phyloP scores from a whole-genome alignment of 2,797 vertebrate genomes.

The Hippocampus kuda region DNA sequence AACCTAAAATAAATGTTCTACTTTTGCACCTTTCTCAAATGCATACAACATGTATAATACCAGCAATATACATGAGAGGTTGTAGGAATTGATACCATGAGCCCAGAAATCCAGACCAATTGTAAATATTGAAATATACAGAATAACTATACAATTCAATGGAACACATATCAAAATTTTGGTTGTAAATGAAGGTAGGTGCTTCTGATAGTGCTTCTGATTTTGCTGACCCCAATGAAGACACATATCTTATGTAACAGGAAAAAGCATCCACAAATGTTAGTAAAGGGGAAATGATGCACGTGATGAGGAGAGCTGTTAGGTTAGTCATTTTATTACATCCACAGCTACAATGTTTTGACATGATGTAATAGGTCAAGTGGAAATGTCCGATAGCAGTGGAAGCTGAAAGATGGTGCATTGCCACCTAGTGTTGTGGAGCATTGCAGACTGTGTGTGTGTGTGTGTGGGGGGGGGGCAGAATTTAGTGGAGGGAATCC shows the following conservation, averaged over 20 bases:
- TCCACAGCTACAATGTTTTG: neutral
- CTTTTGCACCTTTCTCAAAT: no score
- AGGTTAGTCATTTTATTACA: neutral
- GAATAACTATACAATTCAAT: no score
- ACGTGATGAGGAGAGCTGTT: neutral
- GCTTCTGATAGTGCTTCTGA: neutral
- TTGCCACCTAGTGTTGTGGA: neutral
- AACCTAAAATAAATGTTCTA: no score
- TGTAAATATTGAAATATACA: no score
- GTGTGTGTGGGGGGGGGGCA: no score
- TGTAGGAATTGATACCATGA: no score
- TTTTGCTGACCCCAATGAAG: no score
- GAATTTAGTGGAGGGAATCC: neutral
- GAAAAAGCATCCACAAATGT: neutral
- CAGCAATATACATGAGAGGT: no score
- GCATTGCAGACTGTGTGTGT: neutral
- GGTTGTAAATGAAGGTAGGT: neutral
- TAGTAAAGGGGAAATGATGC: neutral
- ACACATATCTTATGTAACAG: neutral
- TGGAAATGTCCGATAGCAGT: neutral
- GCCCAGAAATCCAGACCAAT: no score
- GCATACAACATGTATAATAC: no score
- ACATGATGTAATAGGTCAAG: conserved; percentile 10
- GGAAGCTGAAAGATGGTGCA: neutral
- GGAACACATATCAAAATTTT: neutral